Evolutionary conservation across 2,797 vertebrate species (phyloP), one percentile per base, ranked within the genome.

Genomic region (Numenius phaeopus): DNA sequence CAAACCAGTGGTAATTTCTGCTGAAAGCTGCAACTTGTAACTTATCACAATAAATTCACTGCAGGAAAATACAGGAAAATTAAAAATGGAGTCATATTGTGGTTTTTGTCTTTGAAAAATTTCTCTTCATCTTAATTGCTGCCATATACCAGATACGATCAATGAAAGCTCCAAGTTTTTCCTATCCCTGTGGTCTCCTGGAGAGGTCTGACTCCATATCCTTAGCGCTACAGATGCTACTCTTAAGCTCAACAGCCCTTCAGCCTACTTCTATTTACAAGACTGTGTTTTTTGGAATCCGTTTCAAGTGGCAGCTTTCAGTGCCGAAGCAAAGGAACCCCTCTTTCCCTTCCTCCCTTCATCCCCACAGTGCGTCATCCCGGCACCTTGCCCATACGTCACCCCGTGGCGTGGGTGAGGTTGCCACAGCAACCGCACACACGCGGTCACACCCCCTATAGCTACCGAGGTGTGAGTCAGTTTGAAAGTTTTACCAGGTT

Each of bases 371-470:
- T 73, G 10, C 3, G 4, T 96, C 93, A 90, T 37, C 58, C 64
- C 62, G 29, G 70, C 78, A 94, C 59, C 69, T 95, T 84, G 55
- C 42, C 57, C 78, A 42, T 66, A 50, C 27, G 23, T 90, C 70
- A 77, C 12, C 13, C 1, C 5, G 0, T 6, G 5, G 30, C 86
- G 93, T 94, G 83, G 57, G 69, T 69, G 70, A 62, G 22, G 61
- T 95, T 97, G 72, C 94, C 89, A 37, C 59, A 95, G 96, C 69
- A 94, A 97, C 92, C 62, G 67, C 88, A 96, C 75, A 94, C 62
- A 42, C 22, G 26, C 3, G n/a, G 62, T 95, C 89, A 94, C 84
- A 89, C 76, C 58, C 40, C 46, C 42, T 14, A 3, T 70, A 86
- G 86, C 71, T 72, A 37, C 50, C 88, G 62, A 85, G 61, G 29